These are phyloP conservation scores for Eristalinus aeneus DNA, from an alignment of 2,888 invertebrate species.

Conservation along the genomic window DNA sequence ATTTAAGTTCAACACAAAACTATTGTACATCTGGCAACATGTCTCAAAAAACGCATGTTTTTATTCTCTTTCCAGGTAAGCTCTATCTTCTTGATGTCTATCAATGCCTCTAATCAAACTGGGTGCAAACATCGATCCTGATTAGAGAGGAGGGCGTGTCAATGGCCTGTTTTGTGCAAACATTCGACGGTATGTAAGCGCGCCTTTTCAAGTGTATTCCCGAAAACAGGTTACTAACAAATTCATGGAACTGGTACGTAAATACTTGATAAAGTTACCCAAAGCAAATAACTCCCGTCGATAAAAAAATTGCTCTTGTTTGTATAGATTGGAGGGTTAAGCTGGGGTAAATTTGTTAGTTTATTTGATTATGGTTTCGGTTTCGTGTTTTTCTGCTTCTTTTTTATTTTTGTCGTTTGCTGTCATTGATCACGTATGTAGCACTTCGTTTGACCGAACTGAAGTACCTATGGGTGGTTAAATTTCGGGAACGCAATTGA, in stretches of 20 bases:
- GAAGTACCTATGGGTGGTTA: not conserved
- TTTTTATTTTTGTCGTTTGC: not conserved
- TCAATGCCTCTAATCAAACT: not conserved
- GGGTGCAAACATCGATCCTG: not conserved
- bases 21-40: not conserved
- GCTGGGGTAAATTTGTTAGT: not conserved
- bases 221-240: conserved; percentile 9
- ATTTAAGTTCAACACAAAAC: too few species aligned
- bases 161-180: not conserved
- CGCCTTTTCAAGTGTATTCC: not conserved
- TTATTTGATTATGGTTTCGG: not conserved
- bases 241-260: conserved; percentile 9
- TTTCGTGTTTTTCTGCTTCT: not conserved
- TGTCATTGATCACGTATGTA: not conserved
- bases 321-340: not conserved
- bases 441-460: not conserved
- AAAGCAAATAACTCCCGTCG: not conserved
- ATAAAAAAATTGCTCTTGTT: not conserved
- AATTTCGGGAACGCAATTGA: not conserved
- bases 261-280: conserved; percentile 11
- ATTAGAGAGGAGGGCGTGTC: not conserved
- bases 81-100: not conserved
- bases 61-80: not conserved
- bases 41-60: not conserved
- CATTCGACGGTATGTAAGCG: conserved; percentile 5